Base-by-base conservation (phyloP, 2,113 vertebrate genomes). In the Channa argus region DNA sequence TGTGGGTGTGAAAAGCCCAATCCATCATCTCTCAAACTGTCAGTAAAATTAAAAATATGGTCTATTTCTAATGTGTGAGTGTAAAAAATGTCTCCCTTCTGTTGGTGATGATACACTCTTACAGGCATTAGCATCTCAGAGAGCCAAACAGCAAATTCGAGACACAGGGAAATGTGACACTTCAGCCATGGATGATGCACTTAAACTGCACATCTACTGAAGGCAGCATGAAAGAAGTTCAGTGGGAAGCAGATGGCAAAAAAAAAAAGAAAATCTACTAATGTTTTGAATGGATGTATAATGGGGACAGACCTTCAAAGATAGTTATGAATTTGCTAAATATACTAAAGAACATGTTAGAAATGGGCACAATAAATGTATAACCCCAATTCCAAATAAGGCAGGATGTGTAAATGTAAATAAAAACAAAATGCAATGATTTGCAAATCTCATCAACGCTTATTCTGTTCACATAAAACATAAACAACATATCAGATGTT, bases 131-230 rank as follows among this genome's bases (percentile, higher is more conserved):
- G 43, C 70, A 74, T 59, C 47, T 75, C 41, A 58, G 44, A 77
- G 58, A 74, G 77, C 71, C 67, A 41, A 80, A 68, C 49, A 43
- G 58, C 33, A 63, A 72, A 76, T 80, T 70, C 43, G 73, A 55
- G 36, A 73, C 46, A 8, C 8, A 2, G 41, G 33, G 34, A 84
- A 89, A 82, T 74, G 65, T 79, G 62, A 52, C 71, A 72, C 74
- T 73, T 71, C 47, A 71, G 24, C 77, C 8, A 53, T 64, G 45
- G 38, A 74, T 67, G 80, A 45, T 74, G 53, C 38, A 65, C 52
- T 87, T 79, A 71, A 75, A 73, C 54, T 56, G 5, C 36, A 50
- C 5, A 12, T 59, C 56, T 41, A 43, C 39, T 45, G 43, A 56
- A 50, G 50, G 44, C 12, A 52, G 53, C 11, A 12, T 52, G 76